Base-by-base conservation (phyloP, 2,888 invertebrate genomes). In the Cryptops parisi region DNA sequence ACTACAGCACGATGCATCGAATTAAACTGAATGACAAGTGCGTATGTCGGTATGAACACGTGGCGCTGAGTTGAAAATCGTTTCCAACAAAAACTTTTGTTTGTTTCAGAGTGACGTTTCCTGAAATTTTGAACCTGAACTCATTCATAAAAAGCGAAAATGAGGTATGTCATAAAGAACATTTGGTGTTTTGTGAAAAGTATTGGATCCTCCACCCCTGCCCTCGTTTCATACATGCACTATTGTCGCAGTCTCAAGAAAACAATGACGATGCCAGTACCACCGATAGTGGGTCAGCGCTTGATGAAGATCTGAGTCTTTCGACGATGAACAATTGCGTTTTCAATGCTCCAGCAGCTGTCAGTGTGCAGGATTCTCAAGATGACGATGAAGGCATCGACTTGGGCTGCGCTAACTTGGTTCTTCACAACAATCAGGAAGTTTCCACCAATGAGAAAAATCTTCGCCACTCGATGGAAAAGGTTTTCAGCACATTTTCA, bases 1-100 rank as follows among this genome's bases (percentile, higher is more conserved):
- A 90, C 69, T 86, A 85, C 64, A 77, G 75, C 60, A 84, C 84
- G 4, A 79, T 84, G 74, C 82, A 85, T 65, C 74, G 88, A 59
- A 84, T 88, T 59, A 90, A 90, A 69, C 72, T 90, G 43, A 88
- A 88, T 66, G 87, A 89, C 70, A 82, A 79, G 83, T 83, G 66
- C 72, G 76, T 70, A 24, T 24, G 33, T 33, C 9, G 9, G 15
- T 33, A 6, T 33, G 15, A 33, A 33, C 9, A 9, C 33, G 33
- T 15, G 15, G 9, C 6, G 6, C 15, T 33, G 9, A 33, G 33
- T 33, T 33, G 33, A 33, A 9, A 33, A 9, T 45, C 24, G 26
- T 17, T 49, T 41, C 17, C 44, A 25, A 23, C 27, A 27, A 27
- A 6, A 41, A 9, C 3, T 26, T 44, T 52, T 58, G 59, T 55